Percentiles rank a stretch among this genome's conserved stretches.
Conservation (phyloP, 2,888 invertebrate species). For the Caenorhabditis doughertyi region DNA sequence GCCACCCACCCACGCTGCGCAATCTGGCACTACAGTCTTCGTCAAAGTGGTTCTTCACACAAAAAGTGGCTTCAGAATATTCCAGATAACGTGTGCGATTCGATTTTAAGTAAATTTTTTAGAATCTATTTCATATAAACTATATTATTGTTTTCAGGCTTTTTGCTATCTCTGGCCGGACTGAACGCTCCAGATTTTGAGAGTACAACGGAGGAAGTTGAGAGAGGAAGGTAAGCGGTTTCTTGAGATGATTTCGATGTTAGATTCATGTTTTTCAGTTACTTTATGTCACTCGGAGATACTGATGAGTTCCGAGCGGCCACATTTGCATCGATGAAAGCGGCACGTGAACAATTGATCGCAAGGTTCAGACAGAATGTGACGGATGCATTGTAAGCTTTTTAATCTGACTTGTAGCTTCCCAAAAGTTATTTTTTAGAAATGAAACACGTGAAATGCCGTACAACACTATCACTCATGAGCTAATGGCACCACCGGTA, state of each 20-base stretch:
- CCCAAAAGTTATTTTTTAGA: conserved; percentile 29
- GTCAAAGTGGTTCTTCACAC: conserved; percentile 51
- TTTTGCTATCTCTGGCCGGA: conserved; percentile 35
- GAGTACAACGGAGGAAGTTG: conserved; percentile 10
- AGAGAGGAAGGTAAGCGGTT: conserved; percentile 8
- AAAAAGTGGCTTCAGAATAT: conserved; percentile 57
- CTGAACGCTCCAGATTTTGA: conserved; percentile 25
- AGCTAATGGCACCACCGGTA: conserved; percentile 54
- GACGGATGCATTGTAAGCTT: conserved; percentile 50
- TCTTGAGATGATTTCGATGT: background rate
- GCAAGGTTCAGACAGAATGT: conserved; percentile 32
- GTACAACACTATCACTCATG: conserved; percentile 21
- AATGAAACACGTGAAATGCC: conserved; percentile 64
- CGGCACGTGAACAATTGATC: conserved; percentile 10
- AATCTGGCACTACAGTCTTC: conserved; percentile 60
- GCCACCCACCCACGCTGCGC: conserved; percentile 47
- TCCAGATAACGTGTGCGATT: conserved; percentile 30
- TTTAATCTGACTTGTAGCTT: background rate
- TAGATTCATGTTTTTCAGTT: conserved; percentile 12
- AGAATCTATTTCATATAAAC: too few relatives aligned
- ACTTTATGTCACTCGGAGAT: conserved; percentile 37
- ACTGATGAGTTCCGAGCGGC: conserved; percentile 6
- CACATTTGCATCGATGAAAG: conserved; percentile 33
- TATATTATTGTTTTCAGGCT: too few relatives aligned
- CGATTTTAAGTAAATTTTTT: too few relatives aligned